phyloP scores from a whole-genome alignment of 2,888 invertebrate species.

The Plagodis dolabraria region DNA sequence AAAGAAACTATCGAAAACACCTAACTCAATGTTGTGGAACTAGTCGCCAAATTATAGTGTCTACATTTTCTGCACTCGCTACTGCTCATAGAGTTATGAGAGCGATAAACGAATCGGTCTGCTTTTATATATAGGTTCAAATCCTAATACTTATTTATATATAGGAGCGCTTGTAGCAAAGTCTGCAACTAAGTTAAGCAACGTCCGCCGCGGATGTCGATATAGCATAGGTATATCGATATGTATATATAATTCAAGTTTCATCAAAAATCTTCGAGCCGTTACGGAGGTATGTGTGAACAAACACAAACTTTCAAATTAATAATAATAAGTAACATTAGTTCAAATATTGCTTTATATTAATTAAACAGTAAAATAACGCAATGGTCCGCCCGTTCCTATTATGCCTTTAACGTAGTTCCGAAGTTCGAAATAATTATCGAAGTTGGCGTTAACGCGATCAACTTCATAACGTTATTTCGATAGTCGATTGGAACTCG shows the following conservation, averaged over 20 bases:
- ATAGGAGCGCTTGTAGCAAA: too few species aligned
- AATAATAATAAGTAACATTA: neutral
- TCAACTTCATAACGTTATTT: slow-evolving; percentile 15
- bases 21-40: too few species aligned
- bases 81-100: too few species aligned
- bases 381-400: neutral
- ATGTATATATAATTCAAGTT: neutral
- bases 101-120: too few species aligned
- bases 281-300: neutral
- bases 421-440: slow-evolving; percentile 12
- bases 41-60: too few species aligned
- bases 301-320: neutral
- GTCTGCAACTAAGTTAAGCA: too few species aligned
- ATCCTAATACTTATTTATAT: too few species aligned
- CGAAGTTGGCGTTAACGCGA: slow-evolving; percentile 16
- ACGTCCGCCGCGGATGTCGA: too few species aligned
- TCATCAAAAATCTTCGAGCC: neutral
- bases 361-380: neutral
- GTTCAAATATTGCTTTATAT: neutral
- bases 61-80: too few species aligned
- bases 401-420: slow-evolving; percentile 4
- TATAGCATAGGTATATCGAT: too few species aligned
- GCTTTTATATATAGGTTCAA: too few species aligned
- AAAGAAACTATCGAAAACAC: too few species aligned
- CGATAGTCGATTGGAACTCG: slow-evolving; percentile 16